Conservation (phyloP, 1,140 invertebrate genomes). For the Leptonema lineaticorne region DNA sequence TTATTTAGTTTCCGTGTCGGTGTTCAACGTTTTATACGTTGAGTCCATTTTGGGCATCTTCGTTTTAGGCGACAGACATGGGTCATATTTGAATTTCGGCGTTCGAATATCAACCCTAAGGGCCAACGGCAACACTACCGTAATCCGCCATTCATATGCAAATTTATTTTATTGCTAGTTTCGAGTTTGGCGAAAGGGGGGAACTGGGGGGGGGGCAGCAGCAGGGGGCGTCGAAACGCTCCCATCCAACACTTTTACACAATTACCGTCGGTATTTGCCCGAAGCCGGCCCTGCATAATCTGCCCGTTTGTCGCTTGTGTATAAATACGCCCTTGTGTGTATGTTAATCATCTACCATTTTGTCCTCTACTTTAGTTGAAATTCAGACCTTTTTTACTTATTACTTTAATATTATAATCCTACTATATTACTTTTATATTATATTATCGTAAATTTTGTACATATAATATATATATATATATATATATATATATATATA, state of each 20-base stretch:
- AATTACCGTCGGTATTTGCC: conserved; percentile 1
- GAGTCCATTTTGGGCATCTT: not conserved
- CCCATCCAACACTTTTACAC: not conserved
- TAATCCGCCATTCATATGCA: conserved; percentile 43
- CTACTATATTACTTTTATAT: too few species aligned
- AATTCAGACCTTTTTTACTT: too few species aligned
- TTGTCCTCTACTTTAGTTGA: not conserved
- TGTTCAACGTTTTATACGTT: not conserved
- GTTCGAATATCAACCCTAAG: not conserved
- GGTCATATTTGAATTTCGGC: not conserved
- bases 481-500: not conserved
- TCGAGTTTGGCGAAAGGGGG: conserved; percentile 33
- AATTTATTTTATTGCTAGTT: conserved; percentile 44
- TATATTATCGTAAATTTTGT: too few species aligned
- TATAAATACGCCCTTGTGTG: not conserved
- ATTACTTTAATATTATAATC: too few species aligned
- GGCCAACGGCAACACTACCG: not conserved
- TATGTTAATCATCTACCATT: not conserved
- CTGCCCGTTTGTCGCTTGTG: conserved; percentile 1
- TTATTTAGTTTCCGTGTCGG: not conserved
- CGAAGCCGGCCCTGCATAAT: not conserved
- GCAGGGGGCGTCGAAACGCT: not conserved
- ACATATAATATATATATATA: not conserved
- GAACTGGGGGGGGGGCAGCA: conserved; percentile 11
- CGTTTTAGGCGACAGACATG: not conserved